Percentiles rank a stretch among this genome's conserved stretches.
Evolutionary conservation across 2,888 invertebrate genomes (phyloP).

Genomic region (Eupsilia transversa): DNA sequence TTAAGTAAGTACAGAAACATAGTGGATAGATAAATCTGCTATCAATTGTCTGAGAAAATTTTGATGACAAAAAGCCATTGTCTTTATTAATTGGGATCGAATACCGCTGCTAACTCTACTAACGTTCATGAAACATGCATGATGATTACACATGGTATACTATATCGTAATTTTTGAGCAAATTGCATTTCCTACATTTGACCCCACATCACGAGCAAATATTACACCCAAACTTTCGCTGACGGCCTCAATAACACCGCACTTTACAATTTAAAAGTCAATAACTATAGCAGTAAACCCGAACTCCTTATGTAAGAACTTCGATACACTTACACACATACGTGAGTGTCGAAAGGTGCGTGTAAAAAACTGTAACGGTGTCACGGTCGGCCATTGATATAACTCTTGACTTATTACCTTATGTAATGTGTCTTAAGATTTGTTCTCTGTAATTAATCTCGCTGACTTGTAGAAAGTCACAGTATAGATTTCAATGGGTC

Average conservation of each 20-base stretch:
- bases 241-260: constrained; percentile 45
- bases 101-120: not conserved
- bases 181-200: not conserved
- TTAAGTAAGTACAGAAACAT: not conserved
- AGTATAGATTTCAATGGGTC: not conserved
- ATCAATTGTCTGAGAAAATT: not conserved
- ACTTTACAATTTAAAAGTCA: constrained; percentile 13
- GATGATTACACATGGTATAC: not conserved
- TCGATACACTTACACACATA: constrained; percentile 36
- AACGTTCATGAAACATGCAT: no score
- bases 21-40: not conserved
- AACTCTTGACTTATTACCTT: constrained; percentile 39
- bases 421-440: constrained; percentile 45
- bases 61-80: not conserved
- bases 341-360: constrained; percentile 47
- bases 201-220: constrained; percentile 6
- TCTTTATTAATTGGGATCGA: not conserved
- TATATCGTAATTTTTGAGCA: not conserved
- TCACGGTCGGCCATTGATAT: constrained; percentile 68
- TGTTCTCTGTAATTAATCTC: constrained; percentile 46
- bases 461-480: constrained; percentile 19
- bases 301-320: constrained; percentile 55
- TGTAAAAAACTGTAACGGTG: constrained; percentile 66
- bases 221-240: constrained; percentile 20
- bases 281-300: constrained; percentile 34